phyloP scores from a whole-genome alignment of 2,797 vertebrate species.

The Tachyglossus aculeatus region DNA sequence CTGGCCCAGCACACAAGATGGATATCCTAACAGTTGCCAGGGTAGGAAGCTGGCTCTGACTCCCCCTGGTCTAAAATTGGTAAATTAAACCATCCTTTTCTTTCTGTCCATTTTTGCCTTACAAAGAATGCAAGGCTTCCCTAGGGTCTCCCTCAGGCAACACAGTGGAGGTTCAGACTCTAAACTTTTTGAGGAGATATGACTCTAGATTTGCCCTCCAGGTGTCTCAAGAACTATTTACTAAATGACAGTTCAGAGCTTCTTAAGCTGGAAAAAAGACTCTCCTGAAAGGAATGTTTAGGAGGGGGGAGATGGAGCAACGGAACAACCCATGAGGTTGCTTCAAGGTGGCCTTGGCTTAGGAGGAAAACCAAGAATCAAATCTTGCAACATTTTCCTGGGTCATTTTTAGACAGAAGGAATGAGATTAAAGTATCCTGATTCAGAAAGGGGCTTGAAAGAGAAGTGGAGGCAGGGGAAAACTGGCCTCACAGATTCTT shows the following conservation, averaged over 20 bases:
- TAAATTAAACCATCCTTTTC: not conserved
- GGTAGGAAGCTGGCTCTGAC: accelerated
- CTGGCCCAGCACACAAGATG: not conserved
- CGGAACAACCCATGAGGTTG: not conserved
- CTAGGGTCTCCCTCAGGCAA: too few relatives aligned
- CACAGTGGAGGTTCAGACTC: too few relatives aligned
- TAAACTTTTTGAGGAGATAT: too few relatives aligned
- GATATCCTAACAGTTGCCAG: not conserved
- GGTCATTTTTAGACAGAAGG: accelerated
- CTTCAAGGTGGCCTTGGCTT: accelerated
- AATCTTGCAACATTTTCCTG: not conserved
- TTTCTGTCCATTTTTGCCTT: not conserved
- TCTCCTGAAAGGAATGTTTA: not conserved
- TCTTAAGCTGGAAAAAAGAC: not conserved
- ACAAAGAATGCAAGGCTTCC: too few relatives aligned
- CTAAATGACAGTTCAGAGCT: not conserved
- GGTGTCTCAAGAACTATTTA: too few relatives aligned
- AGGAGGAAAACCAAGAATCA: not conserved
- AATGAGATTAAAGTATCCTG: not conserved
- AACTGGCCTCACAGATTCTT: not conserved
- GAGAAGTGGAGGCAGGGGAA: accelerated
- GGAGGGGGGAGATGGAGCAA: accelerated
- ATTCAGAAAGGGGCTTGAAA: too few relatives aligned
- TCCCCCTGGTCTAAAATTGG: not conserved
- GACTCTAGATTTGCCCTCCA: too few relatives aligned